A percentile compares a stretch with the other conserved stretches of the same genome.
Conservation (phyloP, 2,888 invertebrate species). For the Eumerus sabulonum region DNA sequence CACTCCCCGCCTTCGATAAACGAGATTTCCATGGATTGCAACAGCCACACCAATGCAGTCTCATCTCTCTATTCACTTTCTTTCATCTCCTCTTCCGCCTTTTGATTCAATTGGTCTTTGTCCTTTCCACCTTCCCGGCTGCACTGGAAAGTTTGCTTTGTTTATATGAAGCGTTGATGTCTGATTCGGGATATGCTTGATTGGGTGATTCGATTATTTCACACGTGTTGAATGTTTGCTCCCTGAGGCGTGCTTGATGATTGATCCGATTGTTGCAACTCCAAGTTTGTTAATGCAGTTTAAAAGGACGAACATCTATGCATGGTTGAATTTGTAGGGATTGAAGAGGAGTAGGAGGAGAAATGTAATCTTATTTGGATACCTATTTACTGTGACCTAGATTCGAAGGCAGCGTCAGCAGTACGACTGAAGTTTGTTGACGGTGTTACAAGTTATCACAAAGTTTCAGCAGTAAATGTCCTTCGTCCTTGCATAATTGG, state of each 20-base stretch:
- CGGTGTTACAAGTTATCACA: constrained; percentile 32
- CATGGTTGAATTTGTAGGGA: too few relatives aligned
- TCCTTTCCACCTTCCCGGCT: not conserved
- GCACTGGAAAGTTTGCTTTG: not conserved
- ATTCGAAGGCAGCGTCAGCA: too few relatives aligned
- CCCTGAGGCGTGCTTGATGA: not conserved
- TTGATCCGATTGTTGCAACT: constrained; percentile 12
- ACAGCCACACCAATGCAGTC: constrained; percentile 16
- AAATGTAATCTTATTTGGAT: constrained; percentile 3
- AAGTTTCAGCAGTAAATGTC: constrained; percentile 44
- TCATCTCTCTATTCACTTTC: not conserved
- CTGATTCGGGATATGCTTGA: constrained; percentile 13
- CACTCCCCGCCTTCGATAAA: constrained; percentile 21
- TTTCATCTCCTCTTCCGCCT: not conserved
- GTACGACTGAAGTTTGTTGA: too few relatives aligned
- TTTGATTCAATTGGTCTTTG: not conserved
- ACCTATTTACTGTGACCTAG: too few relatives aligned
- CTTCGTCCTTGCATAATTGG: constrained; percentile 2
- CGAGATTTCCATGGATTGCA: constrained; percentile 7
- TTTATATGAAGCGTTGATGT: not conserved
- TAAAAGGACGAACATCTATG: not conserved
- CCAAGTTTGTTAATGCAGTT: not conserved
- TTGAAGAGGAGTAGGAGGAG: not conserved
- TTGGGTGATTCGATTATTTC: constrained; percentile 18
- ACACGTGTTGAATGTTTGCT: constrained; percentile 7